These are phyloP conservation scores for Axis porcinus DNA, from an alignment of 2,113 vertebrate genomes.

Conservation along the genomic window DNA sequence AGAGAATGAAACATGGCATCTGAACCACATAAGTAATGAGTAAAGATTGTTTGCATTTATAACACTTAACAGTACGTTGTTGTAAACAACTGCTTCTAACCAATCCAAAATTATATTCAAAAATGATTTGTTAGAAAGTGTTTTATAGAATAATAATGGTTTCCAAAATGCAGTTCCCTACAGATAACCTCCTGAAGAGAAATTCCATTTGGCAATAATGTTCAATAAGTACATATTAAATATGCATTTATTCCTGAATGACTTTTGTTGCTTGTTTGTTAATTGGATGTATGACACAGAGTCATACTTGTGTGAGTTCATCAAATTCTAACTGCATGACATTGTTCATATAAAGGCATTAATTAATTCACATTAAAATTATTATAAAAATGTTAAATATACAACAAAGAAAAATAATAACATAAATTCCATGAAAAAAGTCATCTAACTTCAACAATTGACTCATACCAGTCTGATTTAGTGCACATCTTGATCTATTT, in stretches of 20 bases:
- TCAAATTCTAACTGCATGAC: not conserved
- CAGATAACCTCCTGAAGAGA: not conserved
- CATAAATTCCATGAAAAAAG: not conserved
- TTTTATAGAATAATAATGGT: not conserved
- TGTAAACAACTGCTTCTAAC: not conserved
- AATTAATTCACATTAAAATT: not conserved
- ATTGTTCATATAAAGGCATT: not conserved
- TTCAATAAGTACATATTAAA: not conserved
- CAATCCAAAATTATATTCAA: not conserved
- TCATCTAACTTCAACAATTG: not conserved
- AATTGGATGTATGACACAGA: not conserved
- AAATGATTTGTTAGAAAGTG: not conserved
- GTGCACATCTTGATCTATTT: not conserved
- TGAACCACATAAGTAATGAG: not conserved
- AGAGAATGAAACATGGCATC: not conserved
- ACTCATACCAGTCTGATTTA: not conserved
- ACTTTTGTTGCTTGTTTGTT: not conserved
- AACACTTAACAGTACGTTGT: not conserved
- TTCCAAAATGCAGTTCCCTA: not conserved
- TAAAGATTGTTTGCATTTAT: not conserved
- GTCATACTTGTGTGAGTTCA: not conserved
- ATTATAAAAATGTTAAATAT: not conserved
- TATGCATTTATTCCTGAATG: not conserved
- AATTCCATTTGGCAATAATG: not conserved
- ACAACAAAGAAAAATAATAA: not conserved